Conservation (phyloP, 2,888 invertebrate genomes). For the Epiblema foenella region DNA sequence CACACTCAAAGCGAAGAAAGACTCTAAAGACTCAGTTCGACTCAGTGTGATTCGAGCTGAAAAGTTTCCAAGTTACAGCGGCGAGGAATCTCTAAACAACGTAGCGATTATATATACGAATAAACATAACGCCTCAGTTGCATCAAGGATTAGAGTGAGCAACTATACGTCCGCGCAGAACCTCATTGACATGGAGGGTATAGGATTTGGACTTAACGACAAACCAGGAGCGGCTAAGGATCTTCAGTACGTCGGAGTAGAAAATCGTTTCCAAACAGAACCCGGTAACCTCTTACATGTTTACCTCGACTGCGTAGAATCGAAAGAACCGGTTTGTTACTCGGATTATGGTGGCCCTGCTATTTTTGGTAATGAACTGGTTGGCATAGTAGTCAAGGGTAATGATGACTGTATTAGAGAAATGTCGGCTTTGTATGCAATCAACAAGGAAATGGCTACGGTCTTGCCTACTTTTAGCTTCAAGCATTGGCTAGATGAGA, state of each 20-base stretch:
- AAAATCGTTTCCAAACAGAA: constrained; percentile 56
- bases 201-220: constrained; percentile 75
- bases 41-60: constrained; percentile 68
- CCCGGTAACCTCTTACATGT: constrained; percentile 51
- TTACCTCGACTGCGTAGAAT: constrained; percentile 75
- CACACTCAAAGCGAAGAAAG: constrained; percentile 65
- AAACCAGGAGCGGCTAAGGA: constrained; percentile 64
- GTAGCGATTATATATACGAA: constrained; percentile 72
- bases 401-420: constrained; percentile 68
- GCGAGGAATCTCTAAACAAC: constrained; percentile 61
- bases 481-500: constrained; percentile 74
- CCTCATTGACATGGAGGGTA: constrained; percentile 63
- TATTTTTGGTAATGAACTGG: constrained; percentile 67
- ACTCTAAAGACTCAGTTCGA: constrained; percentile 55
- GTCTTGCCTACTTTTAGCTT: constrained; percentile 69
- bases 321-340: constrained; percentile 73
- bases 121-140: constrained; percentile 67
- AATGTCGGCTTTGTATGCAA: constrained; percentile 65
- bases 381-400: constrained; percentile 69
- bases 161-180: constrained; percentile 61
- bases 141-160: constrained; percentile 67
- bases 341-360: constrained; percentile 74
- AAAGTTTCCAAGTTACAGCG: constrained; percentile 68
- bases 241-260: constrained; percentile 72
- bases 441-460: constrained; percentile 68